Base-by-base conservation (phyloP, 53 echinoderm and acorn worm species). In the Mesocentrotus franciscanus region DNA sequence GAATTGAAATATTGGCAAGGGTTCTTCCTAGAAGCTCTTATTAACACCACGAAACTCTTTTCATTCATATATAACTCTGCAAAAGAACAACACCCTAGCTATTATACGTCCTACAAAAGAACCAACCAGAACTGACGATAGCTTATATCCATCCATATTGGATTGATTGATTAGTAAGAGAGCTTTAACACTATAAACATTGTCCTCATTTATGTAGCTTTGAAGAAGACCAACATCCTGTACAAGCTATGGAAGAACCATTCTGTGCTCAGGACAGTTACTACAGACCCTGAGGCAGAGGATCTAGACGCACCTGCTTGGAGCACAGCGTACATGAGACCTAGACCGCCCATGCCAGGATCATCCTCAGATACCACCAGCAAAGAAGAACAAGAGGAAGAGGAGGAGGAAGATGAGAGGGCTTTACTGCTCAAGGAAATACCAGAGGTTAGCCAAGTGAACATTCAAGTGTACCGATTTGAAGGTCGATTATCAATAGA, bases 301-400 rank as follows among this genome's bases (percentile, higher is more conserved):
- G 90, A 95, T 76, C n/a, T 78, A 8, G 91, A 95, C 22, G 91
- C 90, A 10, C 95, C 95, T 15, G 95, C 91, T 56, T 95, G 95
- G 95, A 95, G 95, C 78, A 95, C 91, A 33, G 95, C 90, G 32
- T 72, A 95, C 95, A 90, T 59, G 90, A 90, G 90, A 57, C 91
- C 95, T 0, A 68, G 59, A 71, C 60, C 22, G 34, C 35, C 70
- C 87, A 11, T 62, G 8, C 85, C 27, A 4, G 24, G 26, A 39
- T 85, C 95, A 30, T 60, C 95, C n/a, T 56, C 58, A 16, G 39
- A 60, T 26, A 29, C 34, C 12, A 94, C 85, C 68, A 94, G 60
- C 26, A 66, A 32, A 29, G 66, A 34, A 16, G 87, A 42, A 26
- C 61, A 87, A 22, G 78, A 60, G 83, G 94, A 94, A 3, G 61